phyloP scores from a whole-genome alignment of 2,888 invertebrate species.

The Cactoblastis cactorum region DNA sequence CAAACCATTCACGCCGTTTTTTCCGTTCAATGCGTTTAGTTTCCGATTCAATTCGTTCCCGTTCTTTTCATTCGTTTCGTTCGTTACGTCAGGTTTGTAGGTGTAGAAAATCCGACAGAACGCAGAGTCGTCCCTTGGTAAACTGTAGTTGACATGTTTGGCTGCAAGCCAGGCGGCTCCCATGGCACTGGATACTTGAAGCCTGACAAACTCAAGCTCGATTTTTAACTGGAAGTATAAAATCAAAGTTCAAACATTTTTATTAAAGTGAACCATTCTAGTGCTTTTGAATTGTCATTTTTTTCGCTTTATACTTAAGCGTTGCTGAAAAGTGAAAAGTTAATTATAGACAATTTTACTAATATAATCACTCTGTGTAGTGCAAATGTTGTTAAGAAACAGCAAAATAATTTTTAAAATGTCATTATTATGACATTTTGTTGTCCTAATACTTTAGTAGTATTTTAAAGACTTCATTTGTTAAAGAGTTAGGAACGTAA shows the following conservation, averaged over 20 bases:
- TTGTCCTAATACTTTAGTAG: no score
- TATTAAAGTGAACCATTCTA: no score
- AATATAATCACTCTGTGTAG: not conserved
- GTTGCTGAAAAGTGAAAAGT: not conserved
- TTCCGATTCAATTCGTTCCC: constrained; percentile 9
- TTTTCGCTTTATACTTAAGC: no score
- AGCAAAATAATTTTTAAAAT: no score
- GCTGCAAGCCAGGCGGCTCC: constrained; percentile 94
- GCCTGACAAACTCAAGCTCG: constrained; percentile 80
- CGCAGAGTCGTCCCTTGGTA: constrained; percentile 85
- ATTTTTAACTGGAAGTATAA: constrained; percentile 54
- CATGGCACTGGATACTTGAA: constrained; percentile 88
- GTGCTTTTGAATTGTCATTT: no score
- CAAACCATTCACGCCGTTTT: constrained; percentile 9
- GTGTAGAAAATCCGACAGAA: constrained; percentile 84
- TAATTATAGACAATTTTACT: not conserved
- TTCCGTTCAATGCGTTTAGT: constrained; percentile 3
- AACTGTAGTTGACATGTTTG: constrained; percentile 80
- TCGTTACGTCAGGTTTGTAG: constrained; percentile 47
- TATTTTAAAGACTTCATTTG: no score
- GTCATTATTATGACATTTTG: no score
- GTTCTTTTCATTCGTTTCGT: constrained; percentile 10
- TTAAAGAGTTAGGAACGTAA: no score
- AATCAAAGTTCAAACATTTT: no score
- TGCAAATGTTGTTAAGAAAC: no score